Percentiles rank a stretch among this genome's conserved stretches.
Evolutionary conservation across 2,113 vertebrate species (phyloP).

Genomic region (Bettongia penicillata): DNA sequence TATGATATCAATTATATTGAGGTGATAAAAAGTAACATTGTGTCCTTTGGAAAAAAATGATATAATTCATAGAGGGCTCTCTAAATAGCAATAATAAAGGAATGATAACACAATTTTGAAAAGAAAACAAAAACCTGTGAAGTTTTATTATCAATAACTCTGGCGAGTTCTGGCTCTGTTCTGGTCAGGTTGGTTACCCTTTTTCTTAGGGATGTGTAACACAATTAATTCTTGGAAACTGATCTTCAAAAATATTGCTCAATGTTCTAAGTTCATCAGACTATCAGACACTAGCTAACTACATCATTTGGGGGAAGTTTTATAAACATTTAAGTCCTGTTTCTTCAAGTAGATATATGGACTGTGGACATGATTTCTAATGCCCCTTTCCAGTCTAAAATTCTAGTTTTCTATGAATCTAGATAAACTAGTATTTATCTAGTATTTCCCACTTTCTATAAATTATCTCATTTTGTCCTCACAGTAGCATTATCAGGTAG

Average conservation of each 20-base stretch:
- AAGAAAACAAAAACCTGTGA: neutral
- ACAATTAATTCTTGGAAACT: neutral
- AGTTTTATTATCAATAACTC: conserved; percentile 23
- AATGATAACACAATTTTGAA: conserved; percentile 5
- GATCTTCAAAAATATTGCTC: neutral
- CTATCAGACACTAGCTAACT: no score
- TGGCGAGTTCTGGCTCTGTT: neutral
- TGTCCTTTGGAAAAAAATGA: conserved; percentile 48
- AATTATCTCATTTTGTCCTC: no score
- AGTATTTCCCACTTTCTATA: no score
- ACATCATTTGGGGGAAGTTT: neutral
- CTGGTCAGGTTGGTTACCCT: neutral
- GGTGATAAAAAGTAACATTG: conserved; percentile 29
- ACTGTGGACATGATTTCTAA: no score
- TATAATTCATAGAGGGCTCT: conserved; percentile 6
- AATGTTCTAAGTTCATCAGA: neutral
- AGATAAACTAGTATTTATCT: no score
- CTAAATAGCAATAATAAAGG: conserved; percentile 30
- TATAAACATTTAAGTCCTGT: neutral
- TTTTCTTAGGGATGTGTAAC: neutral
- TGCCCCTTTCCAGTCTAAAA: no score
- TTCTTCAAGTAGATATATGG: no score
- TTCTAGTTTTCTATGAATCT: no score
- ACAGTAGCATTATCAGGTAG: no score
- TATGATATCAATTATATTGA: conserved; percentile 11